Conservation (phyloP, 2,888 invertebrate species). For the Pyrrhia umbra region DNA sequence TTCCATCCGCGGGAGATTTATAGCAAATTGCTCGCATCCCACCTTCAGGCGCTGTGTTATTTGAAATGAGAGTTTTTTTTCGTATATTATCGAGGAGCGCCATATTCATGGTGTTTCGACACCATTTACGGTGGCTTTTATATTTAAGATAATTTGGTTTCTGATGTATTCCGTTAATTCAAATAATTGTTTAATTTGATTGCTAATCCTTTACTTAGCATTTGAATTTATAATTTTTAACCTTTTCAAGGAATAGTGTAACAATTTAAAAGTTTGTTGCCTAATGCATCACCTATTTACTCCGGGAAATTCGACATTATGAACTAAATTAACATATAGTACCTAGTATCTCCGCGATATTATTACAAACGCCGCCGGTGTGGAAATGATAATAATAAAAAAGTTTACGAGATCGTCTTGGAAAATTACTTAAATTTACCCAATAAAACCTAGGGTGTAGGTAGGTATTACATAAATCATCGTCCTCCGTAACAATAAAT, state of each 20-base stretch:
- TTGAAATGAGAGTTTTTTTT: constrained; percentile 74
- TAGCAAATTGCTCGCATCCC: constrained; percentile 84
- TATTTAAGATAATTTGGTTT: constrained; percentile 53
- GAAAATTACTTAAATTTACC: constrained; percentile 73
- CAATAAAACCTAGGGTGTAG: constrained; percentile 84
- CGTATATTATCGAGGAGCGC: constrained; percentile 56
- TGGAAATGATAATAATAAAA: constrained; percentile 77
- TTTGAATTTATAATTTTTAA: background rate
- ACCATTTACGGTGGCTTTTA: constrained; percentile 55
- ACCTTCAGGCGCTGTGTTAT: constrained; percentile 84
- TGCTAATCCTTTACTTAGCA: background rate
- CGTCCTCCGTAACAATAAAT: constrained; percentile 82
- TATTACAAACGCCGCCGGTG: constrained; percentile 63
- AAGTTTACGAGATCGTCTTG: constrained; percentile 74
- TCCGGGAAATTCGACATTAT: background rate
- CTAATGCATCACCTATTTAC: no score
- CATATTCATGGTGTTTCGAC: constrained; percentile 59
- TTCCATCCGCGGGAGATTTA: constrained; percentile 84
- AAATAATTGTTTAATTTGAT: constrained; percentile 15
- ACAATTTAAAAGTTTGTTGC: no score
- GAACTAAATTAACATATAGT: constrained; percentile 49
- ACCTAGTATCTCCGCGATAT: constrained; percentile 36
- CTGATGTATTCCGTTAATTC: constrained; percentile 41
- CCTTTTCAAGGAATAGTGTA: background rate
- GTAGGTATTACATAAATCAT: constrained; percentile 87